Evolutionary conservation across 1,140 invertebrate genomes (phyloP), one percentile per base, ranked within the genome.

Genomic region (Acromyrmex echinatior): DNA sequence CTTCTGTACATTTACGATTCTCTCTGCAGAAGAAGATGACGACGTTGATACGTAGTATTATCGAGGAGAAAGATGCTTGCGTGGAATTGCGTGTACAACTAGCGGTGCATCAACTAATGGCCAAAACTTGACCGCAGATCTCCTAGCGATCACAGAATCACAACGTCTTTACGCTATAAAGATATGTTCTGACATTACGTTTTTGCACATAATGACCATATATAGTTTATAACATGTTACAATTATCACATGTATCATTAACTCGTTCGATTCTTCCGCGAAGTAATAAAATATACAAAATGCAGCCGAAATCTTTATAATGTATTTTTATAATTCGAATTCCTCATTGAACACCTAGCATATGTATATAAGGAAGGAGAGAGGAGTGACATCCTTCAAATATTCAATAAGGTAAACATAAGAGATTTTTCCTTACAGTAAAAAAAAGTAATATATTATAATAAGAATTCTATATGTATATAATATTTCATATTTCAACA

Each of bases 341-440:
- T 73, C 6, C 10, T 62, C 25, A 3, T 79, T 79, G n/a, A 51
- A 79, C 9, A 51, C 1, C 12, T 18, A 66, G 1, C 18, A 1
- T 73, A 56, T n/a, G 1, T n/a, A 10, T 60, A 77, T 14, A 14
- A 28, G 16, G n/a, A 62, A 9, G 56, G 16, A 60, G 7, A 18
- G 21, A 21, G 1, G 7, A 76, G 53, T n/a, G n/a, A 35, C 86
- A 96, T 99, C 65, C 96, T 96, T 63, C 96, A 60, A 96, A 65
- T 99, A 10, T 99, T 99, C 91, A 96, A 86, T 96, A 97, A 86
- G 99, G 99, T 94, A 98, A 97, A 94, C 96, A 96, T 73, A 97
- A 98, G 18, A 97, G 99, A 92, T 97, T 49, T 49, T 97, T 98
- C 3, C 95, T 99, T 2, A 97, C 97, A 89, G 97, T 98, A 94